Percentiles rank a stretch among this genome's conserved stretches.
phyloP scores from a whole-genome alignment of 2,113 vertebrate species.

The Shinisaurus crocodilurus region DNA sequence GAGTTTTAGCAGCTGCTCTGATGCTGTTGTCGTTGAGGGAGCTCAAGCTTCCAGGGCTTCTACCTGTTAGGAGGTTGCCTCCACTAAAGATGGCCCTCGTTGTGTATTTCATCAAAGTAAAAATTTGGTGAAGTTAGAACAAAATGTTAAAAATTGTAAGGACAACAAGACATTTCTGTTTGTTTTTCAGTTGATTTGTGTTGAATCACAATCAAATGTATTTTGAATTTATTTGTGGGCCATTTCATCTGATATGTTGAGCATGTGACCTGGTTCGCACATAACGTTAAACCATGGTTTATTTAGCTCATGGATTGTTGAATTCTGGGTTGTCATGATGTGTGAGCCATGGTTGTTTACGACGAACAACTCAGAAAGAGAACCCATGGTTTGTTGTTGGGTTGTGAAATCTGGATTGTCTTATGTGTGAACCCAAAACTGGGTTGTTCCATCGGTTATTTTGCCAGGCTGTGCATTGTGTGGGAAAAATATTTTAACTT shows the following conservation, averaged over 20 bases:
- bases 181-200: too few relatives aligned
- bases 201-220: too few relatives aligned
- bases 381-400: too few relatives aligned
- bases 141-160: neutral
- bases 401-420: too few relatives aligned
- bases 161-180: neutral
- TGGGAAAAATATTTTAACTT: neutral
- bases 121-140: neutral
- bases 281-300: too few relatives aligned
- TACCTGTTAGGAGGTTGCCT: neutral
- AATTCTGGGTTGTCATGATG: too few relatives aligned
- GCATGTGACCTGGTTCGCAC: neutral
- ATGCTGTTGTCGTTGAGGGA: constrained; percentile 32
- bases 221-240: neutral
- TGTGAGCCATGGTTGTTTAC: too few relatives aligned
- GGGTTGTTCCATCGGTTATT: too few relatives aligned
- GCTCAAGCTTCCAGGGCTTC: neutral
- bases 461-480: neutral
- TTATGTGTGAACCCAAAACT: too few relatives aligned
- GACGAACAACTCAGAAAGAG: too few relatives aligned
- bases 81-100: constrained; percentile 3
- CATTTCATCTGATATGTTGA: neutral
- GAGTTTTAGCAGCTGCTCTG: neutral
- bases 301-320: too few relatives aligned
- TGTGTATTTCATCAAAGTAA: neutral